Percentiles rank a stretch among this genome's conserved stretches.
Evolutionary conservation across 2,797 vertebrate genomes (phyloP).

Genomic region (Ctenosaura bakeri): DNA sequence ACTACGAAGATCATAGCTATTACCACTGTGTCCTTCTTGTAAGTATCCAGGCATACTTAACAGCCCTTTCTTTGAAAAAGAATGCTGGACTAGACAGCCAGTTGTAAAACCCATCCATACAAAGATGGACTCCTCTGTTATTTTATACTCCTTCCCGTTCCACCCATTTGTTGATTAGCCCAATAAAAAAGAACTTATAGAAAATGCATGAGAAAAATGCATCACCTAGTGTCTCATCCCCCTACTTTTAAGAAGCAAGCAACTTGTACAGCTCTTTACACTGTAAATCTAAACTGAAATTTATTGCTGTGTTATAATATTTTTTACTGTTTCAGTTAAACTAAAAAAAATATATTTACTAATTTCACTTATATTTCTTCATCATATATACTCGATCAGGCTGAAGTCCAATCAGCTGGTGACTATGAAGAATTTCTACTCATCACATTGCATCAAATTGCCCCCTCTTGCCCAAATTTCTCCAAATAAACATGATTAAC

Average conservation of each 20-base stretch:
- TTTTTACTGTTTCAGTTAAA: conserved; percentile 6
- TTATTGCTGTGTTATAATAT: neutral
- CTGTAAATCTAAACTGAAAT: conserved; percentile 30
- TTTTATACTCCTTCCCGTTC: neutral
- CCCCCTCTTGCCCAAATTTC: neutral
- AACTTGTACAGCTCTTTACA: conserved; percentile 1
- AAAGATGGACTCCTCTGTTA: neutral
- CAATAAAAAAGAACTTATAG: neutral
- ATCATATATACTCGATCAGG: neutral
- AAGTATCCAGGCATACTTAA: neutral
- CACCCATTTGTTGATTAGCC: no score
- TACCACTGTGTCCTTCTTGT: neutral
- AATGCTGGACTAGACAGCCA: neutral
- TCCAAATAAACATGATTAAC: conserved; percentile 10
- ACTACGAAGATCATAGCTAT: neutral
- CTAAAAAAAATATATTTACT: neutral
- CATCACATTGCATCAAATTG: neutral
- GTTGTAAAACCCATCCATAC: conserved; percentile 2
- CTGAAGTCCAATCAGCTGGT: neutral
- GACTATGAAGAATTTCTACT: neutral
- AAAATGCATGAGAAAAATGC: neutral
- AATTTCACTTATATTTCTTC: conserved; percentile 19
- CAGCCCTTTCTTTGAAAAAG: neutral
- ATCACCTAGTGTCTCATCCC: neutral
- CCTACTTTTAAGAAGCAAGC: neutral